These are phyloP conservation scores for Anolis apletophallus DNA, from an alignment of 2,797 vertebrate species.

Conservation along the genomic window DNA sequence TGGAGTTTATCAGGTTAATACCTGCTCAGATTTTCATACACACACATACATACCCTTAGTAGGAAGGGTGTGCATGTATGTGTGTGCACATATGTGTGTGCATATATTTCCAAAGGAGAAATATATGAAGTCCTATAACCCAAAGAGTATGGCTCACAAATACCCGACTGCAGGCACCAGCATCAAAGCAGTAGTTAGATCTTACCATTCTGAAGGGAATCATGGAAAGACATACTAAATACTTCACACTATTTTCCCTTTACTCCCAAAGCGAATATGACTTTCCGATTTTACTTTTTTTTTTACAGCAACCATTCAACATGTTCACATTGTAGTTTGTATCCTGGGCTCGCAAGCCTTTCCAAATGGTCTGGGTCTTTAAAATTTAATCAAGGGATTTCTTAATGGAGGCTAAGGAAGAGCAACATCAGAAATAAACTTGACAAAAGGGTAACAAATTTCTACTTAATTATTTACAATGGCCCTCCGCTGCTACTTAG, in stretches of 20 bases:
- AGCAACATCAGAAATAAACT: conserved; percentile 86
- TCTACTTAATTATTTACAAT: conserved; percentile 89
- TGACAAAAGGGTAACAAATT: conserved; percentile 89
- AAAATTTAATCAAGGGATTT: conserved; percentile 89
- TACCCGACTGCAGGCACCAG: conserved; percentile 65
- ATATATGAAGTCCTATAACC: conserved; percentile 62
- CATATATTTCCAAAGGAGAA: conserved; percentile 16
- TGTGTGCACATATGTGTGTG: too few species aligned
- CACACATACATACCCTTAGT: conserved; percentile 49
- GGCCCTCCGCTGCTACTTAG: conserved; percentile 78
- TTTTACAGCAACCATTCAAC: conserved; percentile 58
- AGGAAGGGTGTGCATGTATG: conserved; percentile 43
- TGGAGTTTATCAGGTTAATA: conserved; percentile 22
- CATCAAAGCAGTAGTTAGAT: conserved; percentile 75
- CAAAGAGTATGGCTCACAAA: conserved; percentile 74
- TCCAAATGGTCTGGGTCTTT: conserved; percentile 87
- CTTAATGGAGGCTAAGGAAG: conserved; percentile 84
- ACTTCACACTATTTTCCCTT: conserved; percentile 74
- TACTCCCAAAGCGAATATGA: conserved; percentile 84
- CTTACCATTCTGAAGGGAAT: conserved; percentile 70
- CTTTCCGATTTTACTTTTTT: conserved; percentile 66
- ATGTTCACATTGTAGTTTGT: conserved; percentile 77
- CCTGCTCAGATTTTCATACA: conserved; percentile 48
- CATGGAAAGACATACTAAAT: conserved; percentile 77
- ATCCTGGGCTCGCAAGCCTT: conserved; percentile 78